phyloP scores from a whole-genome alignment of 23 tunicate genomes.

The Clavelina lepadiformis region DNA sequence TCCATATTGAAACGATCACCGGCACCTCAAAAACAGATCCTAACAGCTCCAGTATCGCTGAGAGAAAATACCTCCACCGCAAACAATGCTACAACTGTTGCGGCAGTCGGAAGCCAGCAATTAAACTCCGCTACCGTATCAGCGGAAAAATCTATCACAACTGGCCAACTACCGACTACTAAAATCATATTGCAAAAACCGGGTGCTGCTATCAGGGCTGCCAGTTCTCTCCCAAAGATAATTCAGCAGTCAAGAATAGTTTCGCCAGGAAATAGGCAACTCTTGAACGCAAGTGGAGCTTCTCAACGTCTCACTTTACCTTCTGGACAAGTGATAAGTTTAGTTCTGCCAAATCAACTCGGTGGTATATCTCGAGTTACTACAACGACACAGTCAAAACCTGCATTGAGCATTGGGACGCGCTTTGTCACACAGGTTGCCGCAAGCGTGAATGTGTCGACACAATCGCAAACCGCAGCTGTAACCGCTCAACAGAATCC shows the following conservation, averaged over 20 bases:
- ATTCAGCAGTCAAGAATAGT: background rate
- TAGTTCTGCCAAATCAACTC: no score
- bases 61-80: background rate
- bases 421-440: no score
- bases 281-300: background rate
- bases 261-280: background rate
- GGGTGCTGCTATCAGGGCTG: background rate
- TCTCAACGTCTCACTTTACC: constrained; percentile 13
- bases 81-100: background rate
- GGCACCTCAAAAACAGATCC: background rate
- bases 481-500: no score
- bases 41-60: background rate
- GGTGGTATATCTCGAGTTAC: no score
- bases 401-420: no score
- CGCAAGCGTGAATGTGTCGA: no score
- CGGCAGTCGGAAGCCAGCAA: background rate
- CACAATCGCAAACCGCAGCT: no score
- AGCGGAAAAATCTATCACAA: background rate
- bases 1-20: constrained; percentile 1
- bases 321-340: constrained; percentile 39
- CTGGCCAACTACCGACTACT: background rate
- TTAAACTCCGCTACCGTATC: background rate
- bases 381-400: no score
- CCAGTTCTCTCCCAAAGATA: background rate
- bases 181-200: background rate